Conservation (phyloP, 2,888 invertebrate species). For the Petrolisthes manimaculis region DNA sequence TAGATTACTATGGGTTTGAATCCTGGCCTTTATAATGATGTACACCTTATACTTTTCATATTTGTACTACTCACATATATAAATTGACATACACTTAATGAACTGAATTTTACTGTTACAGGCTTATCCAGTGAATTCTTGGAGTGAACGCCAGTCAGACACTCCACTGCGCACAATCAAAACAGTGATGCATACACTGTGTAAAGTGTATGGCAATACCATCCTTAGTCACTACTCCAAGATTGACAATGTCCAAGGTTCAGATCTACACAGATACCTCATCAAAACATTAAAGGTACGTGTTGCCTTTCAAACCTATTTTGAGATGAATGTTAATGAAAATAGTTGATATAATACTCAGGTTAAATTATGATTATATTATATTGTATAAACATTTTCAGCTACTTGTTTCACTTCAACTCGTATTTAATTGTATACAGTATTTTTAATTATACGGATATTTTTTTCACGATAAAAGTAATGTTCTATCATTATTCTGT, state of each 20-base stretch:
- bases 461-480: too few species aligned
- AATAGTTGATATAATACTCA: too few species aligned
- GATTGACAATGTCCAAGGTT: slow-evolving; percentile 77
- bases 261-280: slow-evolving; percentile 88
- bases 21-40: not conserved
- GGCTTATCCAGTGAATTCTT: slow-evolving; percentile 86
- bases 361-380: too few species aligned
- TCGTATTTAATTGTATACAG: too few species aligned
- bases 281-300: slow-evolving; percentile 73
- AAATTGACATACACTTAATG: too few species aligned
- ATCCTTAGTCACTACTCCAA: slow-evolving; percentile 77
- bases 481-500: too few species aligned
- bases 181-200: slow-evolving; percentile 91
- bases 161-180: slow-evolving; percentile 89
- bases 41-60: not conserved
- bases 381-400: too few species aligned
- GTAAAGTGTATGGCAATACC: slow-evolving; percentile 86
- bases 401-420: too few species aligned
- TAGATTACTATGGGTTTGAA: too few species aligned
- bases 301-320: not conserved
- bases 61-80: too few species aligned
- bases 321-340: too few species aligned
- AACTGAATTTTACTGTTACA: slow-evolving; percentile 65
- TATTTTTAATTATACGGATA: too few species aligned
- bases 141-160: slow-evolving; percentile 87